Base-by-base conservation (phyloP, 2,888 invertebrate species). In the Sthenelais limicola region DNA sequence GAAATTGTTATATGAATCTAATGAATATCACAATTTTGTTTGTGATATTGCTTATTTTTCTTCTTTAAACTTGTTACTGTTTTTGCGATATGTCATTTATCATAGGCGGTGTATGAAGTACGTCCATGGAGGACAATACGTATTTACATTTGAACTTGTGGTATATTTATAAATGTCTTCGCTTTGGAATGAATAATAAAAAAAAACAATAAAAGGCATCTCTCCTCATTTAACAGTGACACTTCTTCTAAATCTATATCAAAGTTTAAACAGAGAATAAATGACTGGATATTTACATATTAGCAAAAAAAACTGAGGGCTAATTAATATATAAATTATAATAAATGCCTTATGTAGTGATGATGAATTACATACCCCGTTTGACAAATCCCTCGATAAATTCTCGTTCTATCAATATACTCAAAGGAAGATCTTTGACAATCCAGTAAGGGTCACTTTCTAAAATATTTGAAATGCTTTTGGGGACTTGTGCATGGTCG, bases 331-430 rank as follows among this genome's bases (percentile, higher is more conserved):
- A n/a, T n/a, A n/a, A n/a, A n/a, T n/a, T n/a, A n/a, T n/a, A n/a
- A n/a, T n/a, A n/a, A n/a, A n/a, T n/a, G n/a, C n/a, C n/a, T n/a
- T n/a, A n/a, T n/a, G n/a, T n/a, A n/a, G n/a, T n/a, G n/a, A n/a
- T n/a, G n/a, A n/a, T 43, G 9, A 18, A 43, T 12, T 54, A n/a
- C 26, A 43, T 68, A 84, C 84, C 84, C 80, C 73, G 79, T 77
- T 81, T 82, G 3, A 82, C 77, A 75, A 84, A 84, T 18, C 80
- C 83, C 66, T 81, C 80, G 33, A 82, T 76, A 67, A 84, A 82
- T 24, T 81, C 80, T 54, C 75, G 74, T 51, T 81, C 77, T 4
- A 84, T 73, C 32, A 84, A 70, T 56, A 58, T 71, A 32, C 73
- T 56, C 7, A 81, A 38, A 7, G 82, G 81, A 0, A 83, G 38